Percentiles rank a stretch among this genome's conserved stretches.
phyloP scores from a whole-genome alignment of 2,888 invertebrate genomes.

The Ophonus ardosiacus region DNA sequence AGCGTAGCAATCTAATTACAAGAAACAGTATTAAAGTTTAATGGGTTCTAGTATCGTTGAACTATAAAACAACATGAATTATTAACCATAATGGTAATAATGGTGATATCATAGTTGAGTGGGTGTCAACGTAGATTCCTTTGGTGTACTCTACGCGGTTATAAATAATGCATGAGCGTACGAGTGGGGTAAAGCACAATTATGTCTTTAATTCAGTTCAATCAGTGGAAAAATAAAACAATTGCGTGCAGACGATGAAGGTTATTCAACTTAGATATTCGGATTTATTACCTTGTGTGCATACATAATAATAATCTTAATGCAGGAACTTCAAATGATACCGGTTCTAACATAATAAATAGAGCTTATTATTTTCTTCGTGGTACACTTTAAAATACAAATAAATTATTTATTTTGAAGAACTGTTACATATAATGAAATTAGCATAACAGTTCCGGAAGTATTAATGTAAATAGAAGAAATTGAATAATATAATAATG shows the following conservation, averaged over 20 bases:
- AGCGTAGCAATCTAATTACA: background rate
- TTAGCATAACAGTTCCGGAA: background rate
- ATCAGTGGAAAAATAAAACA: constrained; percentile 24
- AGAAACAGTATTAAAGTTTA: background rate
- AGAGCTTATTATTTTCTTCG: background rate
- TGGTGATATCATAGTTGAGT: constrained; percentile 18
- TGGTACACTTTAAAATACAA: background rate
- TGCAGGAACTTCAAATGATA: background rate
- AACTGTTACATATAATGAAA: background rate
- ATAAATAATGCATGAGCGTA: constrained; percentile 31
- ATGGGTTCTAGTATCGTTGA: background rate
- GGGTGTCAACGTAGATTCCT: constrained; percentile 38
- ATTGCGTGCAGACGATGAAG: constrained; percentile 33
- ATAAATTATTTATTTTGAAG: background rate
- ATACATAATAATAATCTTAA: background rate
- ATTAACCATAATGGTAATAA: constrained; percentile 13
- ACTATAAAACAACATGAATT: constrained; percentile 22
- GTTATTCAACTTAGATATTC: constrained; percentile 16
- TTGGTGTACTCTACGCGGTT: background rate
- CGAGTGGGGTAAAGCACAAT: background rate
- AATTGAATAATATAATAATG: background rate
- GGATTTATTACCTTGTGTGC: constrained; percentile 1
- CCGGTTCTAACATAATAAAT: background rate
- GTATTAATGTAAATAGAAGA: background rate
- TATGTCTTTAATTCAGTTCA: constrained; percentile 33